Evolutionary conservation across 1,140 invertebrate genomes (phyloP), one percentile per base, ranked within the genome.

Genomic region (Leptinotarsa defecta): DNA sequence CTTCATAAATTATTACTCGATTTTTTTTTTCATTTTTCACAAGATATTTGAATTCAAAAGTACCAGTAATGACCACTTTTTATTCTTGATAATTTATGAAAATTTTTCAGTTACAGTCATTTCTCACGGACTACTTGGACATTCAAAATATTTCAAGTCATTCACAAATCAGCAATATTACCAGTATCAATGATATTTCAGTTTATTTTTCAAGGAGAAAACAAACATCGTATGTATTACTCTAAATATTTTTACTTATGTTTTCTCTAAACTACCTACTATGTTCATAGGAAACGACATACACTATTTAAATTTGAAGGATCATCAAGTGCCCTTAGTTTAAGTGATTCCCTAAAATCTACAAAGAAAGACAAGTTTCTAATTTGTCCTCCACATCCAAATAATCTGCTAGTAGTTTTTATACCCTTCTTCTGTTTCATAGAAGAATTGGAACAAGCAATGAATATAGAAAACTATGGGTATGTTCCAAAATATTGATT

Each of bases 61-160:
- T 34, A 34, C 27, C 27, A 34, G 27, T 6, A 34, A 34, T 34
- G 5, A 34, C 27, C 5, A 34, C 6, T 34, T 34, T 34, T 34
- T 52, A 52, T 52, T 52, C 49, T 13, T 52, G 49, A 15, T 52
- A 4, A 52, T n/a, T 52, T n/a, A 52, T 52, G 13, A 17, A 0
- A 57, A 57, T 63, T 52, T 86, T 88, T 19, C 81, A 96, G 94
- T 84, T 96, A 61, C 94, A 94, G 86, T 86, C 91, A 20, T 86
- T 96, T 43, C 85, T 96, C 19, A 93, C 92, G 52, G 94, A 96
- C 81, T 96, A 96, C 86, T 86, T 96, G 74, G 93, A 96, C 84
- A 92, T 96, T 75, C 90, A 92, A 84, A 94, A 92, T 84, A 86
- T 90, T 63, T 87, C 89, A 48, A 86, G 88, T 27, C 90, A 91